A percentile compares a stretch with the other conserved stretches of the same genome.
Evolutionary conservation across 2,797 vertebrate species (phyloP).

Genomic region (Ctenopoma kingsleyae): DNA sequence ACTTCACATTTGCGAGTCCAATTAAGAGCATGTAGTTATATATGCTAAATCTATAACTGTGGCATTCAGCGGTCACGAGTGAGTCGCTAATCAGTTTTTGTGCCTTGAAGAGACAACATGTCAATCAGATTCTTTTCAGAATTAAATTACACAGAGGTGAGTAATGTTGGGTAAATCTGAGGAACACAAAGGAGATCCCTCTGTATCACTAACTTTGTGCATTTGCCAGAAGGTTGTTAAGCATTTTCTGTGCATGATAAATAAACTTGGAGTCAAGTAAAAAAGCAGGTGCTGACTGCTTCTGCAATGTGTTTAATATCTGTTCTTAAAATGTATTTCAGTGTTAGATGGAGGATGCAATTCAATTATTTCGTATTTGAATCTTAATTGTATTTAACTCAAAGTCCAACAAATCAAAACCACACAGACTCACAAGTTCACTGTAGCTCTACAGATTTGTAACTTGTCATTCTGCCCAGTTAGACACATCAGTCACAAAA

Average conservation of each 20-base stretch:
- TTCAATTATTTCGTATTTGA: background rate
- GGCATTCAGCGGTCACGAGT: constrained; percentile 37
- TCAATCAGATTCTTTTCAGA: constrained; percentile 58
- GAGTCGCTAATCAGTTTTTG: constrained; percentile 65
- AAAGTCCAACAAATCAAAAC: background rate
- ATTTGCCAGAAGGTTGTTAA: background rate
- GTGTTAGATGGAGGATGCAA: background rate
- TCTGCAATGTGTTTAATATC: background rate
- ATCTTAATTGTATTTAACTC: constrained; percentile 12
- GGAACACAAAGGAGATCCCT: constrained; percentile 17
- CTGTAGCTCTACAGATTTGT: background rate
- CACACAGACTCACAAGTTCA: background rate
- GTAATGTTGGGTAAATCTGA: constrained; percentile 15
- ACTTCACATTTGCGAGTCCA: constrained; percentile 43
- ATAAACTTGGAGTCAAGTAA: constrained; percentile 14
- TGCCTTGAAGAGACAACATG: constrained; percentile 59
- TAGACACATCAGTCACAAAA: background rate
- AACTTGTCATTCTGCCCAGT: background rate
- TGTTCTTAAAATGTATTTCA: background rate
- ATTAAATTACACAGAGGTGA: constrained; percentile 50
- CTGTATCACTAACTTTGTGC: background rate
- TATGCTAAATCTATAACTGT: constrained; percentile 64
- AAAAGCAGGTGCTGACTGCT: background rate
- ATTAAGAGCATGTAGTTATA: constrained; percentile 57
- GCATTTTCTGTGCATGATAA: background rate